Base-by-base conservation (phyloP, 1,140 invertebrate genomes). In the Heliconius melpomene region DNA sequence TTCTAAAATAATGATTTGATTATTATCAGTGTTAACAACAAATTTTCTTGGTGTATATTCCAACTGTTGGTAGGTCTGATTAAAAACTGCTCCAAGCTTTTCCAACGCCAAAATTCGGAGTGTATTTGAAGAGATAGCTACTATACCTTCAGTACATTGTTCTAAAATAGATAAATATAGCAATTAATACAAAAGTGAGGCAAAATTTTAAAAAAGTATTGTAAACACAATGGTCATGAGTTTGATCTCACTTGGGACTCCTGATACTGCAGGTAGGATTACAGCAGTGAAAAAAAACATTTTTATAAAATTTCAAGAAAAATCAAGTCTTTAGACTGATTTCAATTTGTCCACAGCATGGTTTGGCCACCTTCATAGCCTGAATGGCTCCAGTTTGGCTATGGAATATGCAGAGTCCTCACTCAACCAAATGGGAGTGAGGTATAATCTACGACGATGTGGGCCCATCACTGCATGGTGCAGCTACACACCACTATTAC, bases 131-230 rank as follows among this genome's bases (percentile, higher is more conserved):
- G 99, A 99, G 93, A 99, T 99, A 1, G 99, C 99, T 9, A 99
- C 99, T 84, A 99, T 99, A 83, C 99, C 99, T 94, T 99, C 99
- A 1, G 98, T 98, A 96, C 99, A 99, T 93, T 99, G 99, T 94
- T 99, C 99, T 79, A 66, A 73, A 82, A 75, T 76, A 80, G n/a
- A 74, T 66, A 66, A 57, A 26, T 26, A 60, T 20, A 20, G 6
- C 3, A 60, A 60, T 60, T 9, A 26, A 26, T 60, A 23, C 5
- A 5, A 46, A 3, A 16, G 5, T 5, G 13, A 46, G 40, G 13
- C 5, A 16, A 46, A 36, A 36, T 36, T 36, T 36, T 0, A 36
- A 36, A 7, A 36, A 36, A 36, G 40, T 13, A 46, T 5, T 46
- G 40, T 13, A 13, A 46, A 13, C 40, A 46, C 11, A 40, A 13